A percentile compares a stretch with the other conserved stretches of the same genome.
phyloP scores from a whole-genome alignment of 2,797 vertebrate genomes.

The Danio albolineatus region DNA sequence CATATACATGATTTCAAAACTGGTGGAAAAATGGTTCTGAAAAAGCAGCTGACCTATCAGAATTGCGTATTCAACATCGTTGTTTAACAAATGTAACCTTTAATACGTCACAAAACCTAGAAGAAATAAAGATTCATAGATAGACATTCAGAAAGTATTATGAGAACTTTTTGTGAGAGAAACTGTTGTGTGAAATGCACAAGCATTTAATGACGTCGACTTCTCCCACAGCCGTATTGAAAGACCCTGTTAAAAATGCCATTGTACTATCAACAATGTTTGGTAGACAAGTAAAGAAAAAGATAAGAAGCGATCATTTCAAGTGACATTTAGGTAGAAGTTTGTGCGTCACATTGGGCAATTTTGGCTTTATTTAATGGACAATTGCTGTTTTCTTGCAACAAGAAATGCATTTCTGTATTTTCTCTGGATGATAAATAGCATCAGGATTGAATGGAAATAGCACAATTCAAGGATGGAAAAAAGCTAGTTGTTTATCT shows the following conservation, averaged over 20 bases:
- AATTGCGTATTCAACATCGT: background rate
- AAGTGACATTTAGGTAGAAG: conserved; percentile 8
- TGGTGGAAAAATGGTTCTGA: no score
- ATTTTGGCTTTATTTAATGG: conserved; percentile 12
- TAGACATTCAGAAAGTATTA: background rate
- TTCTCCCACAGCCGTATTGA: background rate
- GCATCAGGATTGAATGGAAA: conserved; percentile 12
- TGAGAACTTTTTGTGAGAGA: no score
- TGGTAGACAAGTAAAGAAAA: background rate
- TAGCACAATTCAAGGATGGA: conserved; percentile 33
- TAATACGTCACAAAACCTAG: background rate
- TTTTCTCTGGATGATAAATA: conserved; percentile 13
- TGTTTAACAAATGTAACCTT: background rate
- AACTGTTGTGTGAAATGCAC: background rate
- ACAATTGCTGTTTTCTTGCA: conserved; percentile 25
- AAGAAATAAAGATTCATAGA: background rate
- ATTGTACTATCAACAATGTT: background rate
- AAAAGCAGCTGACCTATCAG: background rate
- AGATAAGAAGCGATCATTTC: background rate
- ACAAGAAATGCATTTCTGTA: background rate
- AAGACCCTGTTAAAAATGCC: background rate
- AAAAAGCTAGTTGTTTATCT: conserved; percentile 17
- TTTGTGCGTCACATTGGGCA: background rate
- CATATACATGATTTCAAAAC: no score
- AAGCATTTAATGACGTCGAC: background rate